Conservation (phyloP, 2,888 invertebrate species). For the Callyntrura guangdongensis region DNA sequence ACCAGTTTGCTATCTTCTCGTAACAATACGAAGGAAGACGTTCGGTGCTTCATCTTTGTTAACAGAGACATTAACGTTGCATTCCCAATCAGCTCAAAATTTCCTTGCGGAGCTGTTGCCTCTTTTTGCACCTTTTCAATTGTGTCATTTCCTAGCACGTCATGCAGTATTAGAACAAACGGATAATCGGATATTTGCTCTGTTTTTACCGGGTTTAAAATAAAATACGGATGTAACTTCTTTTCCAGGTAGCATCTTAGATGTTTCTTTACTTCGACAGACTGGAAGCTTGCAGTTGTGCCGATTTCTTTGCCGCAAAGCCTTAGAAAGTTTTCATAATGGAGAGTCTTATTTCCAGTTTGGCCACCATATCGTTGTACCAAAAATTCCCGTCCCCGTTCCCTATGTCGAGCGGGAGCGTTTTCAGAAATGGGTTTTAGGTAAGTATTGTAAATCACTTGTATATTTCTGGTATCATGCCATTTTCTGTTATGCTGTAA, state of each 20-base stretch:
- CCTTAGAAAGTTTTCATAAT: background rate
- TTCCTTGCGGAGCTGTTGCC: background rate
- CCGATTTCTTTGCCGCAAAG: constrained; percentile 8
- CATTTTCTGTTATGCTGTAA: background rate
- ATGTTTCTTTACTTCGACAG: background rate
- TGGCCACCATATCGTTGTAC: background rate
- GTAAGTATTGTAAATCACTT: background rate
- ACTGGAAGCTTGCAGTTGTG: constrained; percentile 13
- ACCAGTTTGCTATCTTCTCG: background rate
- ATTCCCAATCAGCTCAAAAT: background rate
- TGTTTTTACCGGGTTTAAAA: constrained; percentile 53
- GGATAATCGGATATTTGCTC: constrained; percentile 49
- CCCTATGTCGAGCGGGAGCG: background rate
- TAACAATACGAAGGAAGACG: background rate
- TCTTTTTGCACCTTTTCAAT: constrained; percentile 15
- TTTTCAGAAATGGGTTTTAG: background rate
- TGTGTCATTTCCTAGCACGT: constrained; percentile 42
- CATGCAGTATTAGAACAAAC: constrained; percentile 34
- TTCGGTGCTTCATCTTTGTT: background rate
- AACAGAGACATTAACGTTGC: background rate
- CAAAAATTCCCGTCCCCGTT: background rate
- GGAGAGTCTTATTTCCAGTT: background rate
- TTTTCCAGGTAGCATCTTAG: constrained; percentile 52
- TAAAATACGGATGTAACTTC: constrained; percentile 51
- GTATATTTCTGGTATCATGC: background rate